Conservation (phyloP, 2,113 vertebrate genomes). For the Camelus dromedarius region DNA sequence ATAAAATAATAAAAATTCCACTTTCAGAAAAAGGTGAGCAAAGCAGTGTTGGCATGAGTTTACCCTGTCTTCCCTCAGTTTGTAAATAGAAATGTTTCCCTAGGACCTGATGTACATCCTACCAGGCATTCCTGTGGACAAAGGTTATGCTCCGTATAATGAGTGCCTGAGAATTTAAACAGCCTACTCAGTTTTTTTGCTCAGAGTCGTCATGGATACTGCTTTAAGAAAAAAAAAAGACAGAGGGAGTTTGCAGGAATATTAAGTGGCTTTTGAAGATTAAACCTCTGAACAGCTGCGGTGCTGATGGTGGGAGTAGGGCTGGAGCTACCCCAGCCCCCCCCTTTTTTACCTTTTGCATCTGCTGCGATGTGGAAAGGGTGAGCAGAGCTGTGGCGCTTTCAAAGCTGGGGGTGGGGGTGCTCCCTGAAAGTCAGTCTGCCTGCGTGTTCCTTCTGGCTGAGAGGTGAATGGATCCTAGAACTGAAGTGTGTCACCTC, state of each 20-base stretch:
- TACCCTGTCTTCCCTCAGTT: neutral
- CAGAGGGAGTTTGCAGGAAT: neutral
- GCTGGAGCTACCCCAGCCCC: neutral
- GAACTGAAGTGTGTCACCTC: neutral
- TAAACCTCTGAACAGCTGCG: neutral
- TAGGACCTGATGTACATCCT: neutral
- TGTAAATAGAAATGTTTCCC: neutral
- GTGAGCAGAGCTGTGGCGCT: neutral
- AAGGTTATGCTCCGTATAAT: neutral
- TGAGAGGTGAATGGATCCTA: neutral
- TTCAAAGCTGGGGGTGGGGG: too few species aligned
- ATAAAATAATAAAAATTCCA: neutral
- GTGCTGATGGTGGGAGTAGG: neutral
- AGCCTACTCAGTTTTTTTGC: neutral
- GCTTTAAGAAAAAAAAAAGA: neutral
- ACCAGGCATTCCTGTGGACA: neutral
- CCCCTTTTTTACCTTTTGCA: neutral
- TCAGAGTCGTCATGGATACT: conserved; percentile 52
- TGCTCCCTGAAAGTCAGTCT: neutral
- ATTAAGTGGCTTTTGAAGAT: conserved; percentile 36
- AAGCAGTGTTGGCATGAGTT: neutral
- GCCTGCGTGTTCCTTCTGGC: neutral
- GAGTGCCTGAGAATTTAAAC: neutral
- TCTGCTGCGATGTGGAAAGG: neutral
- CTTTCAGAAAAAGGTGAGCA: neutral